Conservation (phyloP, 2,113 vertebrate species). For the Silurus glanis region DNA sequence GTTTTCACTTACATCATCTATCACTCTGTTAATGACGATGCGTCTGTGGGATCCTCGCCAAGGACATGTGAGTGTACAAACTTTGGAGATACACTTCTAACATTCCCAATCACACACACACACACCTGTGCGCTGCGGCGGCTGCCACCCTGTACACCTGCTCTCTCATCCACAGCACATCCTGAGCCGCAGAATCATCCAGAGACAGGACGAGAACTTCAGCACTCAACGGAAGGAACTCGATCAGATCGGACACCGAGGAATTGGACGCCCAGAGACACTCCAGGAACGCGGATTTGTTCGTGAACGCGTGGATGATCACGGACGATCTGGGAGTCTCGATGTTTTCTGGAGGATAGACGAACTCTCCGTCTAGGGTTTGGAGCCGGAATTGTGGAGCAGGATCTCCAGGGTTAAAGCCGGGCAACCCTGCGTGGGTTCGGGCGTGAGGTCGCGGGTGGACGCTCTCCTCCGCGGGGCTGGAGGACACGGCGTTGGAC, state of each 20-base stretch:
- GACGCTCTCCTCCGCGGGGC: not conserved
- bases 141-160: slow-evolving; percentile 62
- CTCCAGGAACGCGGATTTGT: slow-evolving; percentile 76
- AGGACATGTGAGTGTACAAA: no score
- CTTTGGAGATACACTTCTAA: no score
- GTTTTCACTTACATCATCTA: no score
- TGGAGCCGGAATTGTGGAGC: slow-evolving; percentile 64
- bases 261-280: slow-evolving; percentile 69
- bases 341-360: slow-evolving; percentile 49
- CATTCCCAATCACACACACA: not conserved
- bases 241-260: slow-evolving; percentile 66
- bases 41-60: no score
- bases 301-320: slow-evolving; percentile 76
- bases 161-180: slow-evolving; percentile 75
- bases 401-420: slow-evolving; percentile 66
- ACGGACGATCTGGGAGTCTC: slow-evolving; percentile 47
- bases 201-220: slow-evolving; percentile 72
- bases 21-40: no score
- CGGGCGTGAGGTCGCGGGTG: not conserved
- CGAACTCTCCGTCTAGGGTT: slow-evolving; percentile 72
- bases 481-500: not conserved
- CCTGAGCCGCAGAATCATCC: slow-evolving; percentile 68
- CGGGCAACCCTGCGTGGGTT: slow-evolving; percentile 1
- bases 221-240: slow-evolving; percentile 61
- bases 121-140: not conserved